phyloP scores from a whole-genome alignment of 1,140 invertebrate genomes.

The Ips nitidus region DNA sequence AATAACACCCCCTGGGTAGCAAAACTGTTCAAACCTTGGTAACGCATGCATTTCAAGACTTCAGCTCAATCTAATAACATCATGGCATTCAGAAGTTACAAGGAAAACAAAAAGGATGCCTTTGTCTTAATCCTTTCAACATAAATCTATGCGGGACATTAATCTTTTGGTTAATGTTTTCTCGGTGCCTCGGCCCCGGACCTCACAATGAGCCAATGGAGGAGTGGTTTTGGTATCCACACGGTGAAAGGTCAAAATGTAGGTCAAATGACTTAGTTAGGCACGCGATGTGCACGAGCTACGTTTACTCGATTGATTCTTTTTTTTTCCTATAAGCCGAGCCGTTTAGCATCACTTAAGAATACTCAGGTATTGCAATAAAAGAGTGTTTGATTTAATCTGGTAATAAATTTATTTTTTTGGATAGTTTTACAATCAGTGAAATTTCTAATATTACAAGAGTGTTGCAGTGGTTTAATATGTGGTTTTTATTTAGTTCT shows the following conservation, averaged over 20 bases:
- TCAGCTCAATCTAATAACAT: too few species aligned
- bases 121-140: constrained; percentile 5
- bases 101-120: not conserved
- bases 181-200: constrained; percentile 3
- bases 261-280: constrained; percentile 39
- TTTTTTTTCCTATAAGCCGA: not conserved
- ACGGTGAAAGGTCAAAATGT: constrained; percentile 46
- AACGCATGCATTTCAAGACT: too few species aligned
- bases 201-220: constrained; percentile 23
- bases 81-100: too few species aligned
- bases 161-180: constrained; percentile 10
- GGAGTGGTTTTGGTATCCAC: constrained; percentile 24
- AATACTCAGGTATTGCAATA: too few species aligned
- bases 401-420: constrained; percentile 37
- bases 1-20: too few species aligned
- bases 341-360: too few species aligned
- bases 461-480: constrained; percentile 29
- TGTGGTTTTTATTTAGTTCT: constrained; percentile 13
- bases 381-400: not conserved
- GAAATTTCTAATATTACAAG: constrained; percentile 35
- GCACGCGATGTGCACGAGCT: constrained; percentile 45
- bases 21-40: too few species aligned
- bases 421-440: constrained; percentile 33
- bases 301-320: constrained; percentile 5
- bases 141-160: constrained; percentile 18